phyloP scores from a whole-genome alignment of 1,140 invertebrate species.

The Plectus sambesii region DNA sequence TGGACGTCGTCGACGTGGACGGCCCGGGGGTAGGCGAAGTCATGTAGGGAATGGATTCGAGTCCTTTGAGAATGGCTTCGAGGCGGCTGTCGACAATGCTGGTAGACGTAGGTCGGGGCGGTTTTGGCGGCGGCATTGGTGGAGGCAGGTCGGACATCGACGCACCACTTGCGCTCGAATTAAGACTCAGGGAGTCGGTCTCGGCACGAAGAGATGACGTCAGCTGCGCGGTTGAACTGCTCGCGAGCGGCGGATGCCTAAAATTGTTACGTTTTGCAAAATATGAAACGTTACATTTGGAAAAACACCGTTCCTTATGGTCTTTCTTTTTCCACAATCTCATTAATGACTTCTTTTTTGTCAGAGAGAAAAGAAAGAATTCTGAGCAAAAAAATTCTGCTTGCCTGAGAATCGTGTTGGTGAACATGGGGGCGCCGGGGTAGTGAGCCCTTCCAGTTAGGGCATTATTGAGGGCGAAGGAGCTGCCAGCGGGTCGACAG shows the following conservation, averaged over 20 bases:
- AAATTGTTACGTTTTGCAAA: conserved; percentile 29
- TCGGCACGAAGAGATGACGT: too few species aligned
- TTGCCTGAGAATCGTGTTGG: conserved; percentile 12
- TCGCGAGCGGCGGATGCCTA: conserved; percentile 3
- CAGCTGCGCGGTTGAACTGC: conserved; percentile 23
- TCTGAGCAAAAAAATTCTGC: conserved; percentile 4
- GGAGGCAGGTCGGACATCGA: conserved; percentile 15
- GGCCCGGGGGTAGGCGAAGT: conserved; percentile 13
- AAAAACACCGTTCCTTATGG: not conserved
- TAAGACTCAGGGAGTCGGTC: too few species aligned
- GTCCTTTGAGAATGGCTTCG: not conserved
- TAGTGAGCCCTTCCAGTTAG: not conserved
- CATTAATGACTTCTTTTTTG: too few species aligned
- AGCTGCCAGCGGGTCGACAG: not conserved
- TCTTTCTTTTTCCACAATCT: too few species aligned
- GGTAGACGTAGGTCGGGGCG: not conserved
- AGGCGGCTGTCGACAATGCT: not conserved
- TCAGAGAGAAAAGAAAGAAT: not conserved
- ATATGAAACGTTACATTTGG: conserved; percentile 25
- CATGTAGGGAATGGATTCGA: conserved; percentile 20
- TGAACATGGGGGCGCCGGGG: conserved; percentile 9
- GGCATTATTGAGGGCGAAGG: not conserved
- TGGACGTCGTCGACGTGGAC: not conserved
- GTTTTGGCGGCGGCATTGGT: conserved; percentile 21
- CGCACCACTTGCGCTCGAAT: conserved; percentile 16